Percentiles rank a stretch among this genome's conserved stretches.
phyloP scores from a whole-genome alignment of 2,888 invertebrate species.

The Gymnocheta viridis region DNA sequence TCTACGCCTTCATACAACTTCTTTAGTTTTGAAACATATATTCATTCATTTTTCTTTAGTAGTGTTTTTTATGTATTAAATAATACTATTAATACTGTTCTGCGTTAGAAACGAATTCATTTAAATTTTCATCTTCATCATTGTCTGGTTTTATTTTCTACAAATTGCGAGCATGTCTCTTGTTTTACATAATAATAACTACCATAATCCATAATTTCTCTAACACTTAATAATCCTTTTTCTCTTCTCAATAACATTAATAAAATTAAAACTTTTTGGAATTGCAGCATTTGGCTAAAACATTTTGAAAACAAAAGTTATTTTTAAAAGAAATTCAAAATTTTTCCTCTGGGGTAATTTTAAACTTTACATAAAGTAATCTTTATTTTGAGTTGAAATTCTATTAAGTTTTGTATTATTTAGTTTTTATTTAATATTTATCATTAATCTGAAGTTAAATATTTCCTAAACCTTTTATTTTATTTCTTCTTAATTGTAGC shows the following conservation, averaged over 20 bases:
- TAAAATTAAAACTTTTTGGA: slow-evolving; percentile 30
- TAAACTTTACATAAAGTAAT: not conserved
- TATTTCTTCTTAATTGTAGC: not conserved
- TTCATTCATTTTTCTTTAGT: slow-evolving; percentile 39
- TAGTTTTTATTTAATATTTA: not conserved
- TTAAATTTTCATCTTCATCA: slow-evolving; percentile 66
- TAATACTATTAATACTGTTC: slow-evolving; percentile 20
- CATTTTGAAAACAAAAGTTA: not conserved
- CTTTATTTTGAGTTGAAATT: not conserved
- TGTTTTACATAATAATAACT: slow-evolving; percentile 27
- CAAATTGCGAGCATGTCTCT: slow-evolving; percentile 80
- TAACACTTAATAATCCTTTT: slow-evolving; percentile 21
- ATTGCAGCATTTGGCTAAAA: slow-evolving; percentile 62
- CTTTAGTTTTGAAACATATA: slow-evolving; percentile 53
- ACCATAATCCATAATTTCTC: slow-evolving; percentile 19
- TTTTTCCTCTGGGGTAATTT: slow-evolving; percentile 40
- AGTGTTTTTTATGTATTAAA: slow-evolving; percentile 44
- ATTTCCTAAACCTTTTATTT: not conserved
- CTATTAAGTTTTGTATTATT: not conserved
- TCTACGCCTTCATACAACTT: slow-evolving; percentile 39
- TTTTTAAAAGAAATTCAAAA: slow-evolving; percentile 55
- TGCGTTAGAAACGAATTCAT: slow-evolving; percentile 25
- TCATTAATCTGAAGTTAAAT: not conserved
- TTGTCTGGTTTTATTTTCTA: slow-evolving; percentile 82
- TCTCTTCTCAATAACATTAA: slow-evolving; percentile 1